These are phyloP conservation scores for Sebastes kiyomatsui DNA, from an alignment of 2,797 vertebrate genomes.

Conservation along the genomic window DNA sequence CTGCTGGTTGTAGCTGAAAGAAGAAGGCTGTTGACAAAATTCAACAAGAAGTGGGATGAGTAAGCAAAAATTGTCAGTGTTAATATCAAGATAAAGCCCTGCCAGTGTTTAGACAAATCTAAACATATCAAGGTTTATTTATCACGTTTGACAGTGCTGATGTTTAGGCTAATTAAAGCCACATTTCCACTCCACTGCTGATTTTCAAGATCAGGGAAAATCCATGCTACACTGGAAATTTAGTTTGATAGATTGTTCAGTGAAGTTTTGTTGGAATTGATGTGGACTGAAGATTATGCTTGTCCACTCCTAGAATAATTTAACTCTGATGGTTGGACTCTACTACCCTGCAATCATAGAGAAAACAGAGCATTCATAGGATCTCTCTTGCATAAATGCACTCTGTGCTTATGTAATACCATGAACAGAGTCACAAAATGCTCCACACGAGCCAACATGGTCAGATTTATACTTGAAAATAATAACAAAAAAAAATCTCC, in stretches of 20 bases:
- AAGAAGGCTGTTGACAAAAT: constrained; percentile 1
- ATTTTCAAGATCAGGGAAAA: constrained; percentile 5
- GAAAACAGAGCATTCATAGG: neutral
- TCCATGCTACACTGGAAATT: neutral
- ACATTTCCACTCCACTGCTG: neutral
- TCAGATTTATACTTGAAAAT: neutral
- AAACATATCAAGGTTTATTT: neutral
- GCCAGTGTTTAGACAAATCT: constrained; percentile 14
- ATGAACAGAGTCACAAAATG: neutral
- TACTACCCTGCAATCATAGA: neutral
- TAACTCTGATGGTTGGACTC: neutral
- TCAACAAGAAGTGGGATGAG: neutral
- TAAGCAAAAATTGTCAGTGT: neutral
- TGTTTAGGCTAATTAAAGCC: constrained; percentile 11
- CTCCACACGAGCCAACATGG: neutral
- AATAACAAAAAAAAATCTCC: neutral
- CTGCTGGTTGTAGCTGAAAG: constrained; percentile 2
- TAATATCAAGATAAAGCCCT: neutral
- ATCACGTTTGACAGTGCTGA: constrained; percentile 21
- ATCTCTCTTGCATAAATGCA: neutral
- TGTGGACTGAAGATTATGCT: neutral
- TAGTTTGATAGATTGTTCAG: neutral
- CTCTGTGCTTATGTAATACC: neutral
- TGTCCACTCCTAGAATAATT: constrained; percentile 3
- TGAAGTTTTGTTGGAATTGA: neutral